Evolutionary conservation across 1,140 invertebrate genomes (phyloP).

Genomic region (Aphis gossypii): DNA sequence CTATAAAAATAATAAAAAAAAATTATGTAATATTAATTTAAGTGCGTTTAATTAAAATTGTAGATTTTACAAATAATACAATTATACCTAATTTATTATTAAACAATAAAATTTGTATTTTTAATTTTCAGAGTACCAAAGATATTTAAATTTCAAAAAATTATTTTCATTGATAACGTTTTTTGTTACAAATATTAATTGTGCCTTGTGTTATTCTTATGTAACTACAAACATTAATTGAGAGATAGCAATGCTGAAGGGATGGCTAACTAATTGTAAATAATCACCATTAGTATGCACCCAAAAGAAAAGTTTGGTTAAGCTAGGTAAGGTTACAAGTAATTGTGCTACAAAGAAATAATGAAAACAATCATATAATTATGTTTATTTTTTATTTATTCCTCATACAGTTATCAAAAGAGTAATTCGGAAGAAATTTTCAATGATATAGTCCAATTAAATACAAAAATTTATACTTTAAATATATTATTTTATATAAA

Average conservation of each 20-base stretch:
- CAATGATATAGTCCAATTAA: not conserved
- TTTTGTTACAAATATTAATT: no score
- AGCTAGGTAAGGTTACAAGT: no score
- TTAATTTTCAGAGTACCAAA: not conserved
- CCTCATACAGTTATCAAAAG: not conserved
- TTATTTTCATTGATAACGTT: not conserved
- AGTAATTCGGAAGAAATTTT: not conserved
- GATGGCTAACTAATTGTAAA: no score
- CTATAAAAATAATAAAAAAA: not conserved
- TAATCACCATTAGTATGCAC: no score
- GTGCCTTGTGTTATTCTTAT: no score
- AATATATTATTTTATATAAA: not conserved
- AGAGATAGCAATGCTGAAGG: no score
- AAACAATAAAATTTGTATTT: not conserved
- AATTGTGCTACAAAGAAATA: not conserved
- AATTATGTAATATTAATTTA: not conserved
- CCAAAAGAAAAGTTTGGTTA: no score
- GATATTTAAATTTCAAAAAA: not conserved
- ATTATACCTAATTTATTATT: not conserved
- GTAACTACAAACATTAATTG: no score
- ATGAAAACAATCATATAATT: not conserved
- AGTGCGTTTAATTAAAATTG: not conserved
- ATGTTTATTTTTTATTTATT: slow-evolving; percentile 1
- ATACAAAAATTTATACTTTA: not conserved
- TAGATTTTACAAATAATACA: not conserved